phyloP scores from a whole-genome alignment of 2,888 invertebrate species.

The Nesidiocoris tenuis region DNA sequence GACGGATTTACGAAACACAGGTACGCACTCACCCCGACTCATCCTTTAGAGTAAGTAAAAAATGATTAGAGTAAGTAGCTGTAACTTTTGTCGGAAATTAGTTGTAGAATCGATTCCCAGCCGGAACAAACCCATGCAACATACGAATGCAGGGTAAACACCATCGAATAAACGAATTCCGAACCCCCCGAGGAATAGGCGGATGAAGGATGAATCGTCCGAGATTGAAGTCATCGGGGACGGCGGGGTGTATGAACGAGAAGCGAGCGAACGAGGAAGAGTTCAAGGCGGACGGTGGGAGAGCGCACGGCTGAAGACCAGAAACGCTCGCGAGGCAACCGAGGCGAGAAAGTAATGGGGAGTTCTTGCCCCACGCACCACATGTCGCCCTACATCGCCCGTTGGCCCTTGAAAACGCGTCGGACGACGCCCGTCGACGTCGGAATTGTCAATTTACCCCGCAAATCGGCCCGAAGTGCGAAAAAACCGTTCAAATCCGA shows the following conservation, averaged over 20 bases:
- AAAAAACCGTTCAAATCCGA: slow-evolving; percentile 15
- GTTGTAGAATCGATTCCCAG: too few relatives aligned
- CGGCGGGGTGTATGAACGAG: neutral
- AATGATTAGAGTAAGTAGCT: too few relatives aligned
- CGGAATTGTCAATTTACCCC: neutral
- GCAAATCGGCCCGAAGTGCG: neutral
- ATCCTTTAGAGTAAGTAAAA: too few relatives aligned
- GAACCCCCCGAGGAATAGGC: too few relatives aligned
- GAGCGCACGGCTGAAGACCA: slow-evolving; percentile 1
- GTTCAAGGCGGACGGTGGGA: slow-evolving; percentile 5
- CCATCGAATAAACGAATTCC: too few relatives aligned
- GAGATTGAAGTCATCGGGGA: too few relatives aligned
- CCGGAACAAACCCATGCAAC: too few relatives aligned
- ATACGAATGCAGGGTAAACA: too few relatives aligned
- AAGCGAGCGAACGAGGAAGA: neutral
- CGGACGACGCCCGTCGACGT: neutral
- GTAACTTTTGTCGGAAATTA: too few relatives aligned
- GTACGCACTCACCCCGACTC: too few relatives aligned
- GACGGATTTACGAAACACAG: too few relatives aligned
- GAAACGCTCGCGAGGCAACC: slow-evolving; percentile 17
- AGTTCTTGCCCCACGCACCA: slow-evolving; percentile 38
- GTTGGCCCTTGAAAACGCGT: neutral
- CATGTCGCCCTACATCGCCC: slow-evolving; percentile 22
- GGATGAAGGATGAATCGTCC: too few relatives aligned
- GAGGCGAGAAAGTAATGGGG: slow-evolving; percentile 40